Percentiles rank a stretch among this genome's conserved stretches.
phyloP scores from a whole-genome alignment of 2,888 invertebrate species.

The Nudaria mundana region DNA sequence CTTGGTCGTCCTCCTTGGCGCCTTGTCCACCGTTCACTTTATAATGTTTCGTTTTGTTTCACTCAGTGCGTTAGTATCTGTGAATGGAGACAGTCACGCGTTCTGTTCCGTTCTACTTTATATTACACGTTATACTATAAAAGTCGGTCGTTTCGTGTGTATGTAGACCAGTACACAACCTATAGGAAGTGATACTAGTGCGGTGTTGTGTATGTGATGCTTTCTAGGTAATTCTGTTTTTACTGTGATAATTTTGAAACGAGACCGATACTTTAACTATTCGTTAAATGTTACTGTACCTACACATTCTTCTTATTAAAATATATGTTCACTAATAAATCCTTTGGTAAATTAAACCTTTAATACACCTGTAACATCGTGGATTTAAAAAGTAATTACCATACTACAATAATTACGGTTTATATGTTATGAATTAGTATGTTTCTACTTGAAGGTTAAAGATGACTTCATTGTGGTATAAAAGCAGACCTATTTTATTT shows the following conservation, averaged over 20 bases:
- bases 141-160: constrained; percentile 43
- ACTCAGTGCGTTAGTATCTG: constrained; percentile 66
- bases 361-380: too few relatives aligned
- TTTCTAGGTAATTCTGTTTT: constrained; percentile 70
- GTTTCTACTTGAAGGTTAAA: constrained; percentile 5
- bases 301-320: too few relatives aligned
- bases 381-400: not conserved
- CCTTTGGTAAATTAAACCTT: too few relatives aligned
- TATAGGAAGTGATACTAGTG: constrained; percentile 28
- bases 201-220: constrained; percentile 56
- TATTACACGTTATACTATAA: constrained; percentile 39
- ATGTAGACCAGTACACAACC: constrained; percentile 32
- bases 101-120: constrained; percentile 38
- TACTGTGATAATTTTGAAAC: constrained; percentile 50
- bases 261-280: constrained; percentile 60
- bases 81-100: constrained; percentile 71
- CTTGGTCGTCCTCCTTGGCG: constrained; percentile 34
- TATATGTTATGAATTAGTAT: not conserved
- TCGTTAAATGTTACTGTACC: too few relatives aligned
- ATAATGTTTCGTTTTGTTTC: constrained; percentile 22
- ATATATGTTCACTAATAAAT: too few relatives aligned
- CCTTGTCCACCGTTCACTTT: constrained; percentile 24
- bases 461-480: not conserved
- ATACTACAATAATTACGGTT: not conserved
- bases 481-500: constrained; percentile 9